Conservation (phyloP, 2,113 vertebrate genomes). For the Marcusenius ussheri region DNA sequence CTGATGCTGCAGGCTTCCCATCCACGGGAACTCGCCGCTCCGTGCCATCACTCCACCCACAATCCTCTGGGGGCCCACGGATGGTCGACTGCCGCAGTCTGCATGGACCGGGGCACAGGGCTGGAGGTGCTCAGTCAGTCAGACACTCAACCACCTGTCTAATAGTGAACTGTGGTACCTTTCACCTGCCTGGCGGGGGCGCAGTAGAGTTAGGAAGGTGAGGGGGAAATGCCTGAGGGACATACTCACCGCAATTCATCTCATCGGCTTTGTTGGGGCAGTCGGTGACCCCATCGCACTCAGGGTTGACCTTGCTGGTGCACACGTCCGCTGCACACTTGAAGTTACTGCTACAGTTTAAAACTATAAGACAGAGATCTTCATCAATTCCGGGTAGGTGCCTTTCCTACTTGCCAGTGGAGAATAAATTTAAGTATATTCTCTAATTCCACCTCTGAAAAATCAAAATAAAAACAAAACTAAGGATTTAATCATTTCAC, state of each 20-base stretch:
- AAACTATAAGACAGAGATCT: slow-evolving; percentile 34
- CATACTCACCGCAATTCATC: slow-evolving; percentile 64
- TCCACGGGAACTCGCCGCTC: slow-evolving; percentile 89
- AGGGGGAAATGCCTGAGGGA: background rate
- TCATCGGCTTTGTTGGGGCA: slow-evolving; percentile 70
- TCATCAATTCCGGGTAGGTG: background rate
- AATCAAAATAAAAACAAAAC: background rate
- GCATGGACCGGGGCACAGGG: slow-evolving; percentile 18
- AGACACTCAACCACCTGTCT: background rate
- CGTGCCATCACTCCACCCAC: slow-evolving; percentile 72
- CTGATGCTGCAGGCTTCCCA: slow-evolving; percentile 79
- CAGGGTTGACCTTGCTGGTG: slow-evolving; percentile 74
- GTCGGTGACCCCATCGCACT: slow-evolving; percentile 73
- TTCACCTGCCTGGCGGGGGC: background rate
- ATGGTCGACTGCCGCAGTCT: slow-evolving; percentile 75
- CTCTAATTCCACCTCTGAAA: background rate
- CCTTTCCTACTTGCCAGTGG: background rate
- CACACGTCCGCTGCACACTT: slow-evolving; percentile 65
- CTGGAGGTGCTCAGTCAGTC: background rate
- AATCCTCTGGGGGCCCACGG: slow-evolving; percentile 64
- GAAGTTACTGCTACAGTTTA: slow-evolving; percentile 71
- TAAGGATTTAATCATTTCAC: background rate
- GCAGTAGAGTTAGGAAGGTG: background rate
- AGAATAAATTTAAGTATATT: background rate
- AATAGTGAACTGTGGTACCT: background rate